Base-by-base conservation (phyloP, 1,140 invertebrate genomes). In the Paracyclopina nana region DNA sequence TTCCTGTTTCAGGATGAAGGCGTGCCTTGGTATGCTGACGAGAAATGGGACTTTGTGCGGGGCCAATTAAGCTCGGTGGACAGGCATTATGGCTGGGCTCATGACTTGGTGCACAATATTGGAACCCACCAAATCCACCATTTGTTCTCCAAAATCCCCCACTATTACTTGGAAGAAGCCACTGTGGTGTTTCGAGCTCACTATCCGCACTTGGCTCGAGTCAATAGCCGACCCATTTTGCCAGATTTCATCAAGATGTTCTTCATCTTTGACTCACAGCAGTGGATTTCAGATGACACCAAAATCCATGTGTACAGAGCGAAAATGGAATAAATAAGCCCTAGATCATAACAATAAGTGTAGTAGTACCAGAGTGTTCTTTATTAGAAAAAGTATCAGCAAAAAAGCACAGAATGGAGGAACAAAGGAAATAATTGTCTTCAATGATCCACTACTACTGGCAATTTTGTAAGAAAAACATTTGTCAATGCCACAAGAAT, bases 61-160 rank as follows among this genome's bases (percentile, higher is more conserved):
- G 42, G 42, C n/a, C 16, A 44, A 12, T 22, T 44, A 20, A 20
- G 14, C 24, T 44, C 42, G 2, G 42, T 44, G 16, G 42, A 44
- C 24, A 14, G 42, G 16, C 42, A 44, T 20, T 44, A 44, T 25
- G 42, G 42, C n/a, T 44, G 42, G 42, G 42, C 42, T 3, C 42
- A 44, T 14, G 24, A 25, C 42, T 25, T 44, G 16, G 24, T 25
- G n/a, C 42, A 44, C 24, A 44, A 44, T 22, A 44, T 44, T 44
- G 42, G 42, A 2, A 44, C 42, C 16, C 42, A 44, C 24, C 42
- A 44, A 24, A 44, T 44, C 16, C 42, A 44, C 12, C 42, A 44
- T 22, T 22, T 44, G 12, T 44, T 44, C 42, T 18, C 12, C 14
- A 44, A 44, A 22, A 44, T 44, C 16, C 42, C 42, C 24, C 42